phyloP scores from a whole-genome alignment of 2,113 vertebrate genomes.

The Hucho hucho region DNA sequence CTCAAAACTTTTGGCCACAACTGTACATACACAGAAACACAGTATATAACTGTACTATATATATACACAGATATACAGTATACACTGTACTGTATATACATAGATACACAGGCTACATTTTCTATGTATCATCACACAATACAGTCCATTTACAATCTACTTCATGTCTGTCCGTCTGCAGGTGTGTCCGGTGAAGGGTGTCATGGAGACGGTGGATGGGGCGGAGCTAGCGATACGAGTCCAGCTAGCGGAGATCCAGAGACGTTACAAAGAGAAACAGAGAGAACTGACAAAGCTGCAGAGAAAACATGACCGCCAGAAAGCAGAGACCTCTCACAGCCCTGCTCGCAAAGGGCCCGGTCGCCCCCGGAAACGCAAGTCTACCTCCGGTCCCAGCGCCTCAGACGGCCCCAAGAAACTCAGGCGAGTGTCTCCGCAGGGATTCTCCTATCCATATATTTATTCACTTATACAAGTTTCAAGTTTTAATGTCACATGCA shows the following conservation, averaged over 20 bases:
- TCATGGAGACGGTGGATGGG: constrained; percentile 89
- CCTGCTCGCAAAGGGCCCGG: constrained; percentile 91
- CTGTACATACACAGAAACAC: too few species aligned
- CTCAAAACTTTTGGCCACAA: too few species aligned
- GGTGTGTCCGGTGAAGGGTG: constrained; percentile 91
- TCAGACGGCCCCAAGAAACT: constrained; percentile 79
- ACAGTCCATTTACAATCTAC: background rate
- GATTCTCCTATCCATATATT: background rate
- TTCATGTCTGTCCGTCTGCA: constrained; percentile 57
- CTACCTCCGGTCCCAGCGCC: constrained; percentile 62
- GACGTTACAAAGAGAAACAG: constrained; percentile 96
- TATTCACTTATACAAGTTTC: too few species aligned
- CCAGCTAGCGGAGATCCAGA: constrained; percentile 90
- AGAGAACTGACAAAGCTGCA: constrained; percentile 92
- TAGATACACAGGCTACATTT: too few species aligned
- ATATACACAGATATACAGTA: too few species aligned
- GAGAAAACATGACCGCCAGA: constrained; percentile 87
- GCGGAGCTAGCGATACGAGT: constrained; percentile 93
- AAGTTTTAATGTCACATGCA: too few species aligned
- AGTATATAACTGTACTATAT: too few species aligned
- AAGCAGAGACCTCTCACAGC: constrained; percentile 89
- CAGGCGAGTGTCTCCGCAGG: constrained; percentile 75
- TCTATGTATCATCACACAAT: background rate
- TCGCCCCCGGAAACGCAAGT: constrained; percentile 90
- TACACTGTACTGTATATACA: too few species aligned